Evolutionary conservation across 1,140 invertebrate species (phyloP).

Genomic region (Globodera ellingtonae): DNA sequence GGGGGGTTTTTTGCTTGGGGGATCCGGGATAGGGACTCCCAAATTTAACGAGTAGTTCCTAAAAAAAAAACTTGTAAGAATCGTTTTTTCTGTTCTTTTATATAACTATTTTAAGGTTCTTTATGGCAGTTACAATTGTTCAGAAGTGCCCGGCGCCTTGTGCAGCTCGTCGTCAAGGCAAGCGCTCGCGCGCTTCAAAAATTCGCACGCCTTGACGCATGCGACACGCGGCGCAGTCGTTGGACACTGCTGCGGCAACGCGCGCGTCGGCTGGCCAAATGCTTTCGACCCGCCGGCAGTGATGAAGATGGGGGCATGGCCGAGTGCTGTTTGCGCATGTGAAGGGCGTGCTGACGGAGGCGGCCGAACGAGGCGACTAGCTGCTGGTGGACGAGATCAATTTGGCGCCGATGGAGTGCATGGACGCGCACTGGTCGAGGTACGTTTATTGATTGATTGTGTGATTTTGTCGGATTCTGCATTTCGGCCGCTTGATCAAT

Average conservation of each 20-base stretch:
- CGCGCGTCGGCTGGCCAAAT: too few relatives aligned
- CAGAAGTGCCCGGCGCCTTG: constrained; percentile 86
- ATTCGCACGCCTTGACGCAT: too few relatives aligned
- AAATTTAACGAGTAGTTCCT: not conserved
- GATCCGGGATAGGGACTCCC: not conserved
- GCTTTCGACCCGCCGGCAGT: not conserved
- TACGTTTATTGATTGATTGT: too few relatives aligned
- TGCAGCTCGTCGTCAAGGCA: too few relatives aligned
- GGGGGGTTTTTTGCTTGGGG: too few relatives aligned
- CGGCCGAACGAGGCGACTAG: constrained; percentile 60
- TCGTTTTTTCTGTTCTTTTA: not conserved
- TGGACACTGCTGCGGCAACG: too few relatives aligned
- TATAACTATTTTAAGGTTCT: constrained; percentile 72
- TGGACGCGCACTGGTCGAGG: constrained; percentile 33
- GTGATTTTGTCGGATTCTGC: too few relatives aligned
- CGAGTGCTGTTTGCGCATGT: constrained; percentile 56
- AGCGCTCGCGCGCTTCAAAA: too few relatives aligned
- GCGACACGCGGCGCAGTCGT: too few relatives aligned
- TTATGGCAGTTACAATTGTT: constrained; percentile 89
- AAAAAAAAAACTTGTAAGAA: not conserved
- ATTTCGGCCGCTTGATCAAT: too few relatives aligned
- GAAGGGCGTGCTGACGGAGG: constrained; percentile 54
- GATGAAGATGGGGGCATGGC: not conserved
- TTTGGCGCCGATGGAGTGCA: constrained; percentile 58
- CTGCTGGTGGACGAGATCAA: constrained; percentile 64